These are phyloP conservation scores for Lordiphosa fenestrarum DNA, from an alignment of 2,888 invertebrate species.

Conservation along the genomic window DNA sequence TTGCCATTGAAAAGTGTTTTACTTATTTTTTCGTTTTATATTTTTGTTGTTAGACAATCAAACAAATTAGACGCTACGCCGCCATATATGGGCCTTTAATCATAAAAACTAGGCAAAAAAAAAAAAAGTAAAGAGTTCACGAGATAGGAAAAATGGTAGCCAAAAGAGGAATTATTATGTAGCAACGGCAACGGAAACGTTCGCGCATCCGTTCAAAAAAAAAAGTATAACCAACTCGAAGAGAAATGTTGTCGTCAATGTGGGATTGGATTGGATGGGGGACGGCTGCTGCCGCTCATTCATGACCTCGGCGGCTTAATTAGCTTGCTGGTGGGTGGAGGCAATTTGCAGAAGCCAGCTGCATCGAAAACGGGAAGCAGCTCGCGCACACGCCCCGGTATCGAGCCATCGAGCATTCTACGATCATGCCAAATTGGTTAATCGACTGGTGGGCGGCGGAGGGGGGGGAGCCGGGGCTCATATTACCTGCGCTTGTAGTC, in stretches of 20 bases:
- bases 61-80: conserved; percentile 67
- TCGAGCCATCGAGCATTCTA: conserved; percentile 85
- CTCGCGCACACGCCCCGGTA: conserved; percentile 86
- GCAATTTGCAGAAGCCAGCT: conserved; percentile 90
- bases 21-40: conserved; percentile 41
- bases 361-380: conserved; percentile 91
- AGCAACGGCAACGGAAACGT: conserved; percentile 54
- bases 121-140: conserved; percentile 29
- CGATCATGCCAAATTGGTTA: conserved; percentile 19
- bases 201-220: conserved; percentile 44
- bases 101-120: conserved; percentile 52
- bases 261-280: conserved; percentile 3
- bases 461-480: background rate
- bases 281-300: conserved; percentile 24
- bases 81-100: conserved; percentile 62
- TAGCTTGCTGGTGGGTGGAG: conserved; percentile 89
- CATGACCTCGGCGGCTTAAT: conserved; percentile 83
- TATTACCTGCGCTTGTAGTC: conserved; percentile 80
- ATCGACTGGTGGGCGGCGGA: conserved; percentile 5
- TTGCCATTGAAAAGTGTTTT: conserved; percentile 60
- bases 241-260: conserved; percentile 33
- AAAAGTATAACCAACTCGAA: conserved; percentile 12
- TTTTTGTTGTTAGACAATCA: conserved; percentile 67
- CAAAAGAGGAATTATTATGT: conserved; percentile 64
- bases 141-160: conserved; percentile 38